Evolutionary conservation across 2,113 vertebrate species (phyloP), one percentile per base, ranked within the genome.

Genomic region (Psittacula cyanocephala): DNA sequence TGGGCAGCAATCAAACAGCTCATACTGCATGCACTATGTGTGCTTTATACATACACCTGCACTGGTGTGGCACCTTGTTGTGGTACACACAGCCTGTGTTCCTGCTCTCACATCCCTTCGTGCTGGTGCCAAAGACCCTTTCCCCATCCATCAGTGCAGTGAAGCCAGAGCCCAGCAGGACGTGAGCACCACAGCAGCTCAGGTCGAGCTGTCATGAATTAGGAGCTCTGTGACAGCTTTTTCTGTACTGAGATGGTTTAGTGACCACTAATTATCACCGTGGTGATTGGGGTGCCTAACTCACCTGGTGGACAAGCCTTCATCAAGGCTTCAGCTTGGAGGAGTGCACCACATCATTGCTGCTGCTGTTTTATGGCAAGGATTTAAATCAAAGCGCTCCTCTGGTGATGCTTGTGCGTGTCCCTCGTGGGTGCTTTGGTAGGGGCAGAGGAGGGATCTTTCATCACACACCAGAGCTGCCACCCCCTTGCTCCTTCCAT

Each of bases 91-190:
- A 76, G 35, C 29, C 75, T 23, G 28, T 28, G n/a, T 17, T 80
- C 39, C 67, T 47, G 47, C 70, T 72, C 20, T 0, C 15, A 0
- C 1, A 0, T 74, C 52, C 44, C 68, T 77, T 68, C 0, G 0
- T 49, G 53, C 53, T 57, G 75, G 9, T 76, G 33, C 63, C 91
- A 65, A 39, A 76, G 41, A 22, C 28, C 37, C 14, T 67, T 29
- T 49, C 31, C 35, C 16, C 37, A 44, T 52, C 65, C 69, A 3
- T 39, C 64, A 53, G 53, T 0, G 11, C 41, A 43, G 0, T 1
- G 29, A 62, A 74, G 78, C 37, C 60, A 5, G 43, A 87, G 29
- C 50, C 53, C 70, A 47, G 91, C 79, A 53, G 46, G 37, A 24
- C 3, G 1, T 27, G 81, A 84, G 74, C 47, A 24, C 31, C 41